A percentile compares a stretch with the other conserved stretches of the same genome.
phyloP scores from a whole-genome alignment of 2,888 invertebrate species.

The Apocheima hispidaria region DNA sequence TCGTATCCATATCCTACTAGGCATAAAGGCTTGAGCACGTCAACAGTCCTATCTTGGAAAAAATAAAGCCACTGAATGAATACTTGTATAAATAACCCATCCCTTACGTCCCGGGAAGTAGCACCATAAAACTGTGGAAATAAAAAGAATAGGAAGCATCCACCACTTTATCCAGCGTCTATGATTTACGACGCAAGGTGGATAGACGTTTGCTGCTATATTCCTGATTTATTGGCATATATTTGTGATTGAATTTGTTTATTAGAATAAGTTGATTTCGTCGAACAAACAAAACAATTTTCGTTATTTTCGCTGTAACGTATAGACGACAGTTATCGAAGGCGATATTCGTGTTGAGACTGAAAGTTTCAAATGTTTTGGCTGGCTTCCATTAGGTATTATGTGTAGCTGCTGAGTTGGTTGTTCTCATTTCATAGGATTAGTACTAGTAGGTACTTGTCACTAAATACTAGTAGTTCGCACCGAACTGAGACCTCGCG shows the following conservation, averaged over 20 bases:
- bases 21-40: slow-evolving; percentile 30
- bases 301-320: not conserved
- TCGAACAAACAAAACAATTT: slow-evolving; percentile 17
- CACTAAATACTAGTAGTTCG: not conserved
- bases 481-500: too few species aligned
- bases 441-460: not conserved
- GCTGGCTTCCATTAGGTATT: slow-evolving; percentile 5
- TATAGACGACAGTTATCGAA: slow-evolving; percentile 10
- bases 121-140: slow-evolving; percentile 75
- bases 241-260: slow-evolving; percentile 34
- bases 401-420: not conserved
- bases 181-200: slow-evolving; percentile 52
- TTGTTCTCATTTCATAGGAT: not conserved
- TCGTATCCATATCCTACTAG: slow-evolving; percentile 18
- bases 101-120: slow-evolving; percentile 68
- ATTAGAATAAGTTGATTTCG: slow-evolving; percentile 22
- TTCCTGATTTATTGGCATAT: slow-evolving; percentile 58
- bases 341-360: not conserved
- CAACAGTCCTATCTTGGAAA: slow-evolving; percentile 48
- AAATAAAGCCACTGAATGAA: slow-evolving; percentile 69
- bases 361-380: not conserved
- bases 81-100: slow-evolving; percentile 82
- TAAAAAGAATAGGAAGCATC: slow-evolving; percentile 65
- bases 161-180: slow-evolving; percentile 66
- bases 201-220: slow-evolving; percentile 67